phyloP scores from a whole-genome alignment of 1,140 invertebrate genomes.

The Ooceraea biroi region DNA sequence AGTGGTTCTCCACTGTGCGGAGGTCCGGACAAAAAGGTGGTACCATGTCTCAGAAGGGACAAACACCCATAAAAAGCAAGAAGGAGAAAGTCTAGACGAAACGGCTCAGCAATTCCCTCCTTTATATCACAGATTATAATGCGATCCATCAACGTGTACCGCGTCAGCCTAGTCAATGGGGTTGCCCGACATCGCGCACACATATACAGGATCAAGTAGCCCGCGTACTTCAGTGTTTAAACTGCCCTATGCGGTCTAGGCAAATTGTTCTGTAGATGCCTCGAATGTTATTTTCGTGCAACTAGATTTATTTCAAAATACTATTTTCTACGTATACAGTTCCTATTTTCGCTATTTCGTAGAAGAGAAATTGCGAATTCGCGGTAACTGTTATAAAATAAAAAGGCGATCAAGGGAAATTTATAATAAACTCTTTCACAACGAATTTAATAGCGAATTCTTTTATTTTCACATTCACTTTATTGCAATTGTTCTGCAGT shows the following conservation, averaged over 20 bases:
- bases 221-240: not conserved
- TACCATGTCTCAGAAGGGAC: not conserved
- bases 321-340: not conserved
- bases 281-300: constrained; percentile 9
- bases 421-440: not conserved
- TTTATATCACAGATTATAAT: constrained; percentile 25
- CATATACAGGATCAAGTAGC: not conserved
- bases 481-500: not conserved
- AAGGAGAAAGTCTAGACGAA: not conserved
- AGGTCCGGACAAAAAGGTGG: not conserved
- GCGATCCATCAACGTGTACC: constrained; percentile 26
- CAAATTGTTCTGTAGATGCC: not conserved
- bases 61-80: not conserved
- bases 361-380: not conserved
- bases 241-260: too few species aligned
- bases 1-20: not conserved
- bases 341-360: not conserved
- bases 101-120: not conserved
- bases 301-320: constrained; percentile 28
- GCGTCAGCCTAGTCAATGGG: not conserved
- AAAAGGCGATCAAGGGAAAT: not conserved
- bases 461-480: not conserved
- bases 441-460: not conserved
- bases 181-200: not conserved
- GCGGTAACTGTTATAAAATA: not conserved